Evolutionary conservation across 2,113 vertebrate species (phyloP).

Genomic region (Panthera tigris): DNA sequence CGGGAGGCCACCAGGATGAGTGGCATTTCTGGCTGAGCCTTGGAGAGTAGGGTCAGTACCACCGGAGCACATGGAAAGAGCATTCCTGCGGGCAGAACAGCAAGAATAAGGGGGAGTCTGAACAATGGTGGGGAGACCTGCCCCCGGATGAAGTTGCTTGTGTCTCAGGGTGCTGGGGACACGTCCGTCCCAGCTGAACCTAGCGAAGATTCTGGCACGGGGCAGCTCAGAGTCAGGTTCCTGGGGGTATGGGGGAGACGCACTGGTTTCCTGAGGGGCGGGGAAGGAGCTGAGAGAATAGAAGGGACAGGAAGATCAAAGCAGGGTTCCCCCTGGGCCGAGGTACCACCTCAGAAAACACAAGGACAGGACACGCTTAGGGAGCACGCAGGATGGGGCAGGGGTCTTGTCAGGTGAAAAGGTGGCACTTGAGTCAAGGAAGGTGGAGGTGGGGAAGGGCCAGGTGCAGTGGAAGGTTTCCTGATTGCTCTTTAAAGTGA

Average conservation of each 20-base stretch:
- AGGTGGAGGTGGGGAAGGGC: rapidly evolving
- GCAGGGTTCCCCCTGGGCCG: rapidly evolving
- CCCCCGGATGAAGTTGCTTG: neutral
- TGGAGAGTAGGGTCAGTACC: neutral
- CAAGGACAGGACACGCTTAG: neutral
- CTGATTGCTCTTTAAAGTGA: neutral
- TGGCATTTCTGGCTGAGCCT: neutral
- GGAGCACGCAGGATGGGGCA: no score
- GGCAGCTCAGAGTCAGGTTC: neutral
- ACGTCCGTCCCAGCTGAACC: neutral
- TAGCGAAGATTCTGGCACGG: neutral
- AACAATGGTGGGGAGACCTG: neutral
- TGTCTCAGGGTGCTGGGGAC: no score
- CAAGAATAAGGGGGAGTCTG: neutral
- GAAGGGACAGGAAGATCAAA: neutral
- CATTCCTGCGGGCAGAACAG: neutral
- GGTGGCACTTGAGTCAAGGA: no score
- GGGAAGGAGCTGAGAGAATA: neutral
- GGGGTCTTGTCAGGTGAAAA: neutral
- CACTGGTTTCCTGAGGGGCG: rapidly evolving
- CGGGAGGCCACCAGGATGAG: no score
- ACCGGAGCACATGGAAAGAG: neutral
- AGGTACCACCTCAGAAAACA: rapidly evolving
- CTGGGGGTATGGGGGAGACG: rapidly evolving
- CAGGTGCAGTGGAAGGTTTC: neutral